A percentile compares a stretch with the other conserved stretches of the same genome.
These are phyloP conservation scores for Agriotes lineatus DNA, from an alignment of 2,888 invertebrate genomes.

Conservation along the genomic window DNA sequence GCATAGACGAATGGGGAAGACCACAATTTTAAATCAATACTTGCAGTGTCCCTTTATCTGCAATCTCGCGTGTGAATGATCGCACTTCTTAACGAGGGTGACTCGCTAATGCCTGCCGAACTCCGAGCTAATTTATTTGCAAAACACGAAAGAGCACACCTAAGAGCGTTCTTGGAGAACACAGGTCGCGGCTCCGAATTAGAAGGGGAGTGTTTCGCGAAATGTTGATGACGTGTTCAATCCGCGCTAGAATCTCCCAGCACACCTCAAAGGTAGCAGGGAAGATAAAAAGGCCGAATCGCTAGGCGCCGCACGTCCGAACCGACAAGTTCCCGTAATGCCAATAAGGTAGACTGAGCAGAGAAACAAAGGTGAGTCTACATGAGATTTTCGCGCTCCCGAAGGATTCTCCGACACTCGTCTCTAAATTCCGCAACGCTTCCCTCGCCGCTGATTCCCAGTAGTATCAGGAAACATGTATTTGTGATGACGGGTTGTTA, in stretches of 20 bases:
- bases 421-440: constrained; percentile 44
- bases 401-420: constrained; percentile 32
- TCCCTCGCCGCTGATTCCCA: constrained; percentile 45
- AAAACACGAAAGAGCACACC: too few species aligned
- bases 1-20: constrained; percentile 60
- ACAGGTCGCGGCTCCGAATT: neutral
- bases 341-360: constrained; percentile 42
- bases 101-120: neutral
- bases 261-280: constrained; percentile 29
- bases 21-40: constrained; percentile 66
- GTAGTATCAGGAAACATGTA: constrained; percentile 48
- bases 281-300: constrained; percentile 31
- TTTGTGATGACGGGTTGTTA: constrained; percentile 51
- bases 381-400: constrained; percentile 39
- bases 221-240: constrained; percentile 27
- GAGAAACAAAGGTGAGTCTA: constrained; percentile 45
- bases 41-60: constrained; percentile 51
- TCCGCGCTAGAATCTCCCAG: constrained; percentile 25
- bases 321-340: constrained; percentile 42
- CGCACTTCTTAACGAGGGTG: constrained; percentile 15
- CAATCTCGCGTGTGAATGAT: constrained; percentile 34
- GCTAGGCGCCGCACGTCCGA: constrained; percentile 39
- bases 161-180: too few species aligned
- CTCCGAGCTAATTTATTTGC: too few species aligned
- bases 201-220: neutral